Conservation (phyloP, 2,888 invertebrate species). For the Ochropacha duplaris region DNA sequence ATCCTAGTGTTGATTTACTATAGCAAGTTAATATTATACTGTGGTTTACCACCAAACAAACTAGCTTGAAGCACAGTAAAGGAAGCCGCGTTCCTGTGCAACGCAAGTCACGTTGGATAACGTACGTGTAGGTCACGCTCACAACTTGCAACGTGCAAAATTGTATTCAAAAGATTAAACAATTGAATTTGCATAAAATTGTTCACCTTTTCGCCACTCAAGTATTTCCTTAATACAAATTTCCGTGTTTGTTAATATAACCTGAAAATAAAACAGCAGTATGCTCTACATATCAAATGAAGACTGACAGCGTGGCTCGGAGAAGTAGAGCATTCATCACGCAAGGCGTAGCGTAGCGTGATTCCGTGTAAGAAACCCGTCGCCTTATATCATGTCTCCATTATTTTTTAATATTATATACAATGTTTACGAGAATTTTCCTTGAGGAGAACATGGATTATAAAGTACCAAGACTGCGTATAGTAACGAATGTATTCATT, state of each 20-base stretch:
- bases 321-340: conserved; percentile 4
- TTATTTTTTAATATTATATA: background rate
- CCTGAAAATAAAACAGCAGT: conserved; percentile 2
- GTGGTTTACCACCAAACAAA: conserved; percentile 12
- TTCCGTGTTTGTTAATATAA: background rate
- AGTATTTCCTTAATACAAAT: background rate
- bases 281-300: conserved; percentile 6
- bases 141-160: no score
- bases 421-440: background rate
- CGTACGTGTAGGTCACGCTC: no score
- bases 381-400: background rate
- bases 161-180: background rate
- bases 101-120: no score
- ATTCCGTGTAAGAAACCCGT: background rate
- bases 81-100: no score
- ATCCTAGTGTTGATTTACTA: conserved; percentile 21
- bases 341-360: conserved; percentile 1
- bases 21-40: conserved; percentile 10
- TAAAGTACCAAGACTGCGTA: background rate
- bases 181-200: background rate
- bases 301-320: conserved; percentile 1
- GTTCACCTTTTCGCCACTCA: background rate
- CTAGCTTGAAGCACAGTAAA: no score
- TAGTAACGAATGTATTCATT: no score
- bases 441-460: background rate